Evolutionary conservation across 2,888 invertebrate species (phyloP).

Genomic region (Acanthoscelides obtectus): DNA sequence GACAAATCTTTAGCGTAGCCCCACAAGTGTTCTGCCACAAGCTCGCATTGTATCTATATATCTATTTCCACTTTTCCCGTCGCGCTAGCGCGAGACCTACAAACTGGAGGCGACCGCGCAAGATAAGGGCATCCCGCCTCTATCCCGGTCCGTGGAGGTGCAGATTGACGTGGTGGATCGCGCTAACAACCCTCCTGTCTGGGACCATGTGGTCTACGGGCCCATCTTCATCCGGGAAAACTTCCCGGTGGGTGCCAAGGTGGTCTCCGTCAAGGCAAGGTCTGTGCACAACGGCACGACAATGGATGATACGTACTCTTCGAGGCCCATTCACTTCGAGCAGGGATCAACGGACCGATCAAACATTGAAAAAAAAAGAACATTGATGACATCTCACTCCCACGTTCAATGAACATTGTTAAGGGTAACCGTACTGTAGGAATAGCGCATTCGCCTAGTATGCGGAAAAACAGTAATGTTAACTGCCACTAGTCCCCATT

Average conservation of each 20-base stretch:
- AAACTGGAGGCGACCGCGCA: conserved; percentile 97
- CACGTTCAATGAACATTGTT: no score
- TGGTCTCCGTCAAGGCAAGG: conserved; percentile 98
- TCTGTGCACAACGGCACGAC: conserved; percentile 57
- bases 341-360: neutral
- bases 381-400: no score
- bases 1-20: neutral
- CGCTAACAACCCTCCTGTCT: conserved; percentile 96
- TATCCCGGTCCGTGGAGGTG: conserved; percentile 95
- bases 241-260: conserved; percentile 95
- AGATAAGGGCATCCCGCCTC: conserved; percentile 94
- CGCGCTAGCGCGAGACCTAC: conserved; percentile 85
- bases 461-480: no score
- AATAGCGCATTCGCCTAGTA: no score
- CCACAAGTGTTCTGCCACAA: neutral
- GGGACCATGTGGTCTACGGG: conserved; percentile 95
- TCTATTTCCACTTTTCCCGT: neutral
- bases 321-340: neutral
- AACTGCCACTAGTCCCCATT: no score
- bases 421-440: no score
- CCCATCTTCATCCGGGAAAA: conserved; percentile 97
- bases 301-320: neutral
- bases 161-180: conserved; percentile 98
- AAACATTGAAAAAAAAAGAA: no score
- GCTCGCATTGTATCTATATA: neutral